Evolutionary conservation across 2,888 invertebrate species (phyloP).

Genomic region (Xestobium rufovillosum): DNA sequence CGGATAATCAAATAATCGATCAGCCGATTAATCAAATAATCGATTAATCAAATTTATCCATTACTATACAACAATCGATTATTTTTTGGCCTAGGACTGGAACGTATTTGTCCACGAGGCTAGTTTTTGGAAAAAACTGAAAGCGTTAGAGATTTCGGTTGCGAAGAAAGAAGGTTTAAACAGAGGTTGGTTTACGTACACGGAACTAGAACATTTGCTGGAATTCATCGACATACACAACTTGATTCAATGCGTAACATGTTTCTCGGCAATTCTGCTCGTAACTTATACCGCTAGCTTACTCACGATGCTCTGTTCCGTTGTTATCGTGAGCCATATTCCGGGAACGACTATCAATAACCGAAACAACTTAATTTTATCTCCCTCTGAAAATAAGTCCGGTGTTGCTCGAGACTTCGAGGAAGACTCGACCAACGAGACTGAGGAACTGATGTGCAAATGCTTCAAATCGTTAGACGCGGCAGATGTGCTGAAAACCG

Average conservation of each 20-base stretch:
- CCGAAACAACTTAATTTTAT: too few relatives aligned
- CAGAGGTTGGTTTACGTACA: conserved; percentile 78
- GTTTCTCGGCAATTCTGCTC: conserved; percentile 51
- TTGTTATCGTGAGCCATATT: conserved; percentile 47
- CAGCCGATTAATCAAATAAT: conserved; percentile 7
- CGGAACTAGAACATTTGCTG: conserved; percentile 59
- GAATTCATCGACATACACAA: conserved; percentile 43
- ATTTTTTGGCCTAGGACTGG: conserved; percentile 62
- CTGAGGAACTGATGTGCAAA: not conserved
- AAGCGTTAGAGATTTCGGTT: conserved; percentile 61
- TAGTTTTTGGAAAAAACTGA: conserved; percentile 66
- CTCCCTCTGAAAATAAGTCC: too few relatives aligned
- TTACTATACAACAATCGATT: not conserved
- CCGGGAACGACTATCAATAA: conserved; percentile 40
- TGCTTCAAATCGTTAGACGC: conserved; percentile 28
- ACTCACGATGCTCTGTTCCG: conserved; percentile 53
- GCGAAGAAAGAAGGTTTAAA: conserved; percentile 64
- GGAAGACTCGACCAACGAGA: not conserved
- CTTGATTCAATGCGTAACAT: conserved; percentile 46
- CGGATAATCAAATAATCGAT: too few relatives aligned
- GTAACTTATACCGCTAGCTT: conserved; percentile 55
- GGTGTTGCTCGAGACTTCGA: not conserved
- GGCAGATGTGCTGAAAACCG: conserved; percentile 36
- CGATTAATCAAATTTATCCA: not conserved
- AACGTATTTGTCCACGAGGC: conserved; percentile 70